Evolutionary conservation across 1,140 invertebrate genomes (phyloP).

Genomic region (Helicoverpa armigera): DNA sequence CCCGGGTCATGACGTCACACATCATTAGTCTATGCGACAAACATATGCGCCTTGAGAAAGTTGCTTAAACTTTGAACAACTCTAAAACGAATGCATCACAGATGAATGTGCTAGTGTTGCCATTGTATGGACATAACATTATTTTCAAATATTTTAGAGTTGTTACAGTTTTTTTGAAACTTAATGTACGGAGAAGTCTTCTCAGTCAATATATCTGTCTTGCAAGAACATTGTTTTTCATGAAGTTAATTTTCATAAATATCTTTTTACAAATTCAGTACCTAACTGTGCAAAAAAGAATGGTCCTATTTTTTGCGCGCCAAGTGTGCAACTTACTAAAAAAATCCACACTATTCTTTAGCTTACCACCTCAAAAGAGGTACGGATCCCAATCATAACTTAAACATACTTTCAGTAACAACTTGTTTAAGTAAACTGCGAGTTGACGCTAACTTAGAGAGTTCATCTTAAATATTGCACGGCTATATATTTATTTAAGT

Average conservation of each 20-base stretch:
- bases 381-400: conserved; percentile 53
- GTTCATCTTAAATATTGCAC: conserved; percentile 40
- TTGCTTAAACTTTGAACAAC: conserved; percentile 55
- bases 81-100: conserved; percentile 42
- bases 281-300: too few species aligned
- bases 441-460: conserved; percentile 40
- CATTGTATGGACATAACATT: conserved; percentile 22
- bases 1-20: conserved; percentile 52
- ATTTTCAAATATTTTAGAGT: too few species aligned
- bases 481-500: conserved; percentile 24
- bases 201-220: too few species aligned
- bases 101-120: background rate
- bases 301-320: background rate
- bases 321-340: background rate
- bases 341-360: conserved; percentile 24
- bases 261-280: too few species aligned
- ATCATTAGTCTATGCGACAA: conserved; percentile 55
- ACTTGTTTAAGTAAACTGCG: conserved; percentile 41
- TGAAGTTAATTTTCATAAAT: too few species aligned
- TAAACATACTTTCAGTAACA: conserved; percentile 44
- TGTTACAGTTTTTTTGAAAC: too few species aligned
- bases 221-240: too few species aligned
- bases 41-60: conserved; percentile 40
- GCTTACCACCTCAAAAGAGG: conserved; percentile 44
- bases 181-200: too few species aligned